These are phyloP conservation scores for Iguana delicatissima DNA, from an alignment of 2,797 vertebrate genomes.

Conservation along the genomic window DNA sequence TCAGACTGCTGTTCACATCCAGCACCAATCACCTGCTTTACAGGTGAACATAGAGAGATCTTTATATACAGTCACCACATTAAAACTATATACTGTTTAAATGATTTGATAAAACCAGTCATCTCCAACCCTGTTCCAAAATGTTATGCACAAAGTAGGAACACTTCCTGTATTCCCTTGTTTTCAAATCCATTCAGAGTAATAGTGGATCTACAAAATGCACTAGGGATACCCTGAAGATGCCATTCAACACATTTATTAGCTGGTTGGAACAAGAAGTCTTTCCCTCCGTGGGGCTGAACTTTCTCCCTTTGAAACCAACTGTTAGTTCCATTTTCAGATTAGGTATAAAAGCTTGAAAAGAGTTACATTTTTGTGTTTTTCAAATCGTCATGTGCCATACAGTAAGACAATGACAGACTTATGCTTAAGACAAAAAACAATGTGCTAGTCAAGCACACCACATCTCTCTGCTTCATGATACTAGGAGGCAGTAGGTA, in stretches of 20 bases:
- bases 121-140: not conserved
- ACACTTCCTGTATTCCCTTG: not conserved
- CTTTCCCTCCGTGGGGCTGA: not conserved
- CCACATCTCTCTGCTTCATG: not conserved
- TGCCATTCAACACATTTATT: not conserved
- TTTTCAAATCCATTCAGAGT: not conserved
- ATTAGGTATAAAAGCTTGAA: not conserved
- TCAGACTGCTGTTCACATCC: not conserved
- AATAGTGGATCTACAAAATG: not conserved
- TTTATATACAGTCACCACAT: not conserved
- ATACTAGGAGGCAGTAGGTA: not conserved
- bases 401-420: not conserved
- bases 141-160: not conserved
- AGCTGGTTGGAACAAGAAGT: not conserved
- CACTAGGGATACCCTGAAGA: too few relatives aligned
- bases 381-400: not conserved
- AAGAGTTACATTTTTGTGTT: not conserved
- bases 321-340: not conserved
- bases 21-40: not conserved
- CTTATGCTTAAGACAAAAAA: not conserved
- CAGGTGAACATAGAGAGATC: not conserved
- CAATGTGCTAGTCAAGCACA: not conserved
- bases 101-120: not conserved
- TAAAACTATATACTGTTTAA: not conserved
- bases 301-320: not conserved